Percentiles rank a stretch among this genome's conserved stretches.
These are phyloP conservation scores for Apeltes quadracus DNA, from an alignment of 2,113 vertebrate genomes.

Conservation along the genomic window DNA sequence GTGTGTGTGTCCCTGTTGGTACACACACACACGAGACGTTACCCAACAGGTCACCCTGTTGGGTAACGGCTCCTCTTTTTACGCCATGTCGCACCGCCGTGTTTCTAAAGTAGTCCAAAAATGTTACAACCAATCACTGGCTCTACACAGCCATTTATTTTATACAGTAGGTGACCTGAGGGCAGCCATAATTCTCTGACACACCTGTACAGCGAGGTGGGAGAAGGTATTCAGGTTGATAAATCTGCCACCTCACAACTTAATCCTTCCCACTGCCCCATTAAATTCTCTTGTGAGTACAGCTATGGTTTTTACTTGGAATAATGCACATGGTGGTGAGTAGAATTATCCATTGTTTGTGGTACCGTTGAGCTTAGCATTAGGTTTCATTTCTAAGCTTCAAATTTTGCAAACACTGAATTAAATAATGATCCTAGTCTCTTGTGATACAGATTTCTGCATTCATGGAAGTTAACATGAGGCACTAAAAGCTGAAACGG, in stretches of 20 bases:
- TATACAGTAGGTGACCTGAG: neutral
- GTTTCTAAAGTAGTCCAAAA: neutral
- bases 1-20: too few species aligned
- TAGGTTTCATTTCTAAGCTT: neutral
- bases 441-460: neutral
- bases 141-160: neutral
- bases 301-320: neutral
- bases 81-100: neutral
- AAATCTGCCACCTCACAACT: neutral
- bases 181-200: neutral
- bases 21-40: too few species aligned
- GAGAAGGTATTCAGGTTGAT: neutral
- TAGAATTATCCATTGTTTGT: neutral
- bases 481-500: neutral
- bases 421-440: neutral
- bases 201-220: too few species aligned
- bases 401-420: neutral
- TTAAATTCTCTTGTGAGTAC: neutral
- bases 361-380: neutral
- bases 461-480: neutral
- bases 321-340: neutral
- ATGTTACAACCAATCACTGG: neutral
- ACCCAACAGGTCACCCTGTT: too few species aligned
- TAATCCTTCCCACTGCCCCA: neutral
- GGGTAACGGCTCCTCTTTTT: neutral